These are phyloP conservation scores for Gila robusta DNA, from an alignment of 2,797 vertebrate genomes.

Conservation along the genomic window DNA sequence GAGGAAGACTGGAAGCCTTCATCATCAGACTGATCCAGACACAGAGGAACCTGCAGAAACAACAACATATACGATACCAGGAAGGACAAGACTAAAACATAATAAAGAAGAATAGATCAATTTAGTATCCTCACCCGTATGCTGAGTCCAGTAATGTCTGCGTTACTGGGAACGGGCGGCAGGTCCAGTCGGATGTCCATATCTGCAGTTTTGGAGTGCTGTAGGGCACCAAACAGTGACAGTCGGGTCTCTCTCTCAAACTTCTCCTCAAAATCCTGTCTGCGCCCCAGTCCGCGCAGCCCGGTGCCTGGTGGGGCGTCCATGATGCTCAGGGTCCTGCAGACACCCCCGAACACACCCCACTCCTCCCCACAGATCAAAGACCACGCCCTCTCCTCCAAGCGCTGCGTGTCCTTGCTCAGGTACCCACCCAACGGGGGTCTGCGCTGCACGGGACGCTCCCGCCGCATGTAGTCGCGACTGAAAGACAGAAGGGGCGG, in stretches of 20 bases:
- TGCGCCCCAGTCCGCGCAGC: constrained; percentile 81
- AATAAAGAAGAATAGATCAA: not conserved
- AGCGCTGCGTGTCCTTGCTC: constrained; percentile 78
- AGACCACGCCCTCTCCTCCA: constrained; percentile 80
- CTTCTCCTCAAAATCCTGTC: constrained; percentile 82
- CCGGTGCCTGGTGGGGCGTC: constrained; percentile 86
- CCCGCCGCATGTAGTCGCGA: constrained; percentile 80
- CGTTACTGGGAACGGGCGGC: constrained; percentile 91
- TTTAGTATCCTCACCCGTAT: constrained; percentile 84
- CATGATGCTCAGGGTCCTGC: constrained; percentile 84
- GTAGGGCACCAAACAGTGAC: constrained; percentile 92
- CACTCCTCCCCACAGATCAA: constrained; percentile 81
- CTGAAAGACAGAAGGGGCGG: constrained; percentile 77
- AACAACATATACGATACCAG: not conserved
- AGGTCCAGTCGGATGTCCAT: constrained; percentile 92
- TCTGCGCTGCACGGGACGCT: constrained; percentile 75
- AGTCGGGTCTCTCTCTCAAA: constrained; percentile 91
- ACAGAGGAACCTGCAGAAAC: constrained; percentile 85
- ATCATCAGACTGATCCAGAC: constrained; percentile 94
- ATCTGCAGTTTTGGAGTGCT: constrained; percentile 90
- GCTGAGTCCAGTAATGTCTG: constrained; percentile 89
- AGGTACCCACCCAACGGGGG: constrained; percentile 76
- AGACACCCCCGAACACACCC: constrained; percentile 75
- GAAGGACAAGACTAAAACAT: not conserved
- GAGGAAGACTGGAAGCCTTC: constrained; percentile 98